Evolutionary conservation across 23 tunicate species (phyloP).

Genomic region (Diplosoma virens): DNA sequence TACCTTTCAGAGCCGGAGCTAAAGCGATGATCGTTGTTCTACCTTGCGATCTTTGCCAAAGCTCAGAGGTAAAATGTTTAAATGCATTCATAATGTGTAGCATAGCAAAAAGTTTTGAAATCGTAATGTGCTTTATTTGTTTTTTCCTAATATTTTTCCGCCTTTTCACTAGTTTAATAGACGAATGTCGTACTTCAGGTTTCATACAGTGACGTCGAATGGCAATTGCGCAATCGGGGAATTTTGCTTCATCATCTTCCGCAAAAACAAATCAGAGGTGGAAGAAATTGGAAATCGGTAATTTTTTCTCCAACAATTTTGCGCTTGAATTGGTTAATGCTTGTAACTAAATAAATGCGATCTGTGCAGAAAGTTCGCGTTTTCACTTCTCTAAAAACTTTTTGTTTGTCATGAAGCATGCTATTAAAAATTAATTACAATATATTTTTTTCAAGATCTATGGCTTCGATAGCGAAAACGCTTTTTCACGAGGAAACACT

Average conservation of each 20-base stretch:
- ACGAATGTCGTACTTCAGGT: too few relatives aligned
- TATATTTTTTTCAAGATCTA: slow-evolving; percentile 36
- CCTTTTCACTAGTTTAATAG: too few relatives aligned
- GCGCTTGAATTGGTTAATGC: too few relatives aligned
- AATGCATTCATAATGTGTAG: not conserved
- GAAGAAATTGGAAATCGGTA: slow-evolving; percentile 62
- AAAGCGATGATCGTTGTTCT: slow-evolving; percentile 61
- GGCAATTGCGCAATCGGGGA: slow-evolving; percentile 51
- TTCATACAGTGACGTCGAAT: slow-evolving; percentile 39
- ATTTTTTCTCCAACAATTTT: too few relatives aligned
- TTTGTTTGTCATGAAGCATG: too few relatives aligned
- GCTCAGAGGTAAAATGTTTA: slow-evolving; percentile 53
- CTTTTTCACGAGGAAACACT: slow-evolving; percentile 29
- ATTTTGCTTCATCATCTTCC: slow-evolving; percentile 60
- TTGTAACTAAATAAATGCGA: too few relatives aligned
- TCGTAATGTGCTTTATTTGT: too few relatives aligned
- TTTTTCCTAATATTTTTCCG: too few relatives aligned
- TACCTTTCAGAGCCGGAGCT: slow-evolving; percentile 90
- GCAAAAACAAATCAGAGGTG: slow-evolving; percentile 41
- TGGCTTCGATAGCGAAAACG: slow-evolving; percentile 48
- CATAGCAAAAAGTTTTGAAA: too few relatives aligned
- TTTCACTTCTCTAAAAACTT: too few relatives aligned
- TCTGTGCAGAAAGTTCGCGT: too few relatives aligned
- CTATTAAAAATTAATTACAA: too few relatives aligned
- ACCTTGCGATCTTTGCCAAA: slow-evolving; percentile 62